phyloP scores from a whole-genome alignment of 2,797 vertebrate genomes.

The Sebastes taczanowskii region DNA sequence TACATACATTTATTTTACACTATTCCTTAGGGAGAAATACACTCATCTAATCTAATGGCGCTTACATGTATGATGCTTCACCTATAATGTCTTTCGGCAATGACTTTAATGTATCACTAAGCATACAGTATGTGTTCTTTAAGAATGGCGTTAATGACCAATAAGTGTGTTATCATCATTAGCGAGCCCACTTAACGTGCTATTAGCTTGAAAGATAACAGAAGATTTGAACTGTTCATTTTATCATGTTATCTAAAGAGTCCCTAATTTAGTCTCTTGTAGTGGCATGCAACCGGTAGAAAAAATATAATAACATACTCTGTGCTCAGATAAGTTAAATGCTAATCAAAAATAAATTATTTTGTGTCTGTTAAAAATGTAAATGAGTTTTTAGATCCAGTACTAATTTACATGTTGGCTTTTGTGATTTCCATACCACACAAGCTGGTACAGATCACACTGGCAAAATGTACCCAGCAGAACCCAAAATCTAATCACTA shows the following conservation, averaged over 20 bases:
- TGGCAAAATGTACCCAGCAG: neutral
- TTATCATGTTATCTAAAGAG: neutral
- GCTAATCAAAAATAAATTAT: neutral
- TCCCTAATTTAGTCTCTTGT: neutral
- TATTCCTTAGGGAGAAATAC: neutral
- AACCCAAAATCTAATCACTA: neutral
- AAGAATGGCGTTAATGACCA: neutral
- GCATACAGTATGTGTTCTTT: neutral
- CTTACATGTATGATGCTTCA: neutral
- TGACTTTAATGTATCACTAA: neutral
- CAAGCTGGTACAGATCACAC: neutral
- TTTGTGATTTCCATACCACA: neutral
- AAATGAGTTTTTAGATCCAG: neutral
- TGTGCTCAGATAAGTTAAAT: neutral
- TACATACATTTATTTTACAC: neutral
- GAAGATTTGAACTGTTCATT: neutral
- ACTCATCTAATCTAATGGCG: neutral
- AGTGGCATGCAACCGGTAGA: neutral
- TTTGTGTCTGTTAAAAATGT: neutral
- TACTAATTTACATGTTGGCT: neutral
- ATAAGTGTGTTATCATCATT: conserved; percentile 2
- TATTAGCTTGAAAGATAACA: conserved; percentile 4
- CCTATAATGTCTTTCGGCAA: neutral
- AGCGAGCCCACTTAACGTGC: neutral
- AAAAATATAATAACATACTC: neutral